Percentiles rank a stretch among this genome's conserved stretches.
Evolutionary conservation across 1,140 invertebrate genomes (phyloP).

Genomic region (Bombyx mandarina): DNA sequence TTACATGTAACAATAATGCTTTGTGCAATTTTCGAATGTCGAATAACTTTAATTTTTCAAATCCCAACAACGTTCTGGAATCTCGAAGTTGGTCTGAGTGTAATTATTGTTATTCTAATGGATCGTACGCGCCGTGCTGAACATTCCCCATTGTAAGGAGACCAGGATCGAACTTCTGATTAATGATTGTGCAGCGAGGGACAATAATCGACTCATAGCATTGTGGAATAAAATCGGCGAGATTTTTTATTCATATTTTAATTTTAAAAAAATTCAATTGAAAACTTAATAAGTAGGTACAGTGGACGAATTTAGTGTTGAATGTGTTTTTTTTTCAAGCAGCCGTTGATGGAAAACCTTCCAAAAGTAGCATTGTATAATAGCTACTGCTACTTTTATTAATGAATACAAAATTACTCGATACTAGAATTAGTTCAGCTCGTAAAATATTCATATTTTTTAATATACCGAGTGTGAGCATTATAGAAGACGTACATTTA

Average conservation of each 20-base stretch:
- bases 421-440: no score
- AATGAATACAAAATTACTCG: no score
- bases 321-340: not conserved
- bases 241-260: not conserved
- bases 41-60: conserved; percentile 27
- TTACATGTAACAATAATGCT: no score
- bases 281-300: not conserved
- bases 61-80: conserved; percentile 5
- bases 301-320: not conserved
- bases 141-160: conserved; percentile 66
- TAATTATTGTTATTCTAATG: conserved; percentile 70
- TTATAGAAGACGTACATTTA: no score
- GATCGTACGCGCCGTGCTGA: conserved; percentile 55
- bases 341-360: not conserved
- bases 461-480: no score
- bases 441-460: no score
- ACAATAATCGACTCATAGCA: conserved; percentile 27
- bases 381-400: no score
- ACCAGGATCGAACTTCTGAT: conserved; percentile 65
- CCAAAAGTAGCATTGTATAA: no score
- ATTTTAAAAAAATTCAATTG: not conserved
- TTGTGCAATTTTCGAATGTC: no score
- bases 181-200: conserved; percentile 64
- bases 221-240: not conserved
- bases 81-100: conserved; percentile 35